phyloP scores from a whole-genome alignment of 2,797 vertebrate species.

The Lindbergichthys nudifrons region DNA sequence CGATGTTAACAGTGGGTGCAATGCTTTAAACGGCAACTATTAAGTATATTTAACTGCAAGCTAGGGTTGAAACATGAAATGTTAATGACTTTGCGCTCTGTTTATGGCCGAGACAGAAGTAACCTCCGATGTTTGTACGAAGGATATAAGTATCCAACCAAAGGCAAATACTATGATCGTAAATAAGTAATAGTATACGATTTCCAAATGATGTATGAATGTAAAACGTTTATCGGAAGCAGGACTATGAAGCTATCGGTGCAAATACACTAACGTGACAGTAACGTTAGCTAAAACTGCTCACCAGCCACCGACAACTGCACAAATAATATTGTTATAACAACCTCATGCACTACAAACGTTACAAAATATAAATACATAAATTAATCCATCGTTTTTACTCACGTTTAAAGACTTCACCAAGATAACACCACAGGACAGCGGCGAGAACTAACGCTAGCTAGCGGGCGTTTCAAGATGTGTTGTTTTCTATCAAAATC shows the following conservation, averaged over 20 bases:
- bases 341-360: neutral
- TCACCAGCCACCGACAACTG: conserved; percentile 3
- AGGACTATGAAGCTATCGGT: neutral
- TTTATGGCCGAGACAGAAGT: neutral
- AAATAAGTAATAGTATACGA: rapidly evolving
- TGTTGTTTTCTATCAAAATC: conserved; percentile 75
- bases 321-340: conserved; percentile 24
- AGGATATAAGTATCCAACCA: neutral
- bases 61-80: neutral
- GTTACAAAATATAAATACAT: neutral
- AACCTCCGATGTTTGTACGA: conserved; percentile 1
- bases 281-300: conserved; percentile 24
- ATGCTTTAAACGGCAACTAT: neutral
- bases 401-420: conserved; percentile 78
- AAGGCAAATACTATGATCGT: neutral
- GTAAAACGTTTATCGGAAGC: neutral
- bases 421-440: conserved; percentile 66
- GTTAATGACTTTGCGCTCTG: conserved; percentile 13
- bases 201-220: neutral
- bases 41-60: neutral
- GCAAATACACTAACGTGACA: neutral
- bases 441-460: conserved; percentile 60
- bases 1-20: neutral
- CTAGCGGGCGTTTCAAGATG: conserved; percentile 67
- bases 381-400: conserved; percentile 1